Evolutionary conservation across 1,140 invertebrate genomes (phyloP).

Genomic region (Pissodes strobi): DNA sequence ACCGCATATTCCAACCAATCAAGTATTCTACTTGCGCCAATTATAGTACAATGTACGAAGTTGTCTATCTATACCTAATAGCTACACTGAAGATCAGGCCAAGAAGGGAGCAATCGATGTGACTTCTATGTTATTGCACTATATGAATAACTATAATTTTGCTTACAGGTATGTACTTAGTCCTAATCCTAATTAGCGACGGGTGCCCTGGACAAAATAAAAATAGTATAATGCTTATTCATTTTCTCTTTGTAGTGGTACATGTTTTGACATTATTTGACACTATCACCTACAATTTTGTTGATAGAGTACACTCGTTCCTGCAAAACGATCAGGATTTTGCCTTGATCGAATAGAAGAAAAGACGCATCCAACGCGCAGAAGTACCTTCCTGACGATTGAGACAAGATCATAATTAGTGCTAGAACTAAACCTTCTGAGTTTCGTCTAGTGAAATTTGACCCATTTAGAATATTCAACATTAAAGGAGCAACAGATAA

Average conservation of each 20-base stretch:
- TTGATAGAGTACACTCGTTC: no score
- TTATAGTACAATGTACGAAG: constrained; percentile 19
- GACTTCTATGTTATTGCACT: constrained; percentile 36
- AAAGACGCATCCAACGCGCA: no score
- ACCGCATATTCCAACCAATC: constrained; percentile 31
- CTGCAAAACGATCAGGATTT: no score
- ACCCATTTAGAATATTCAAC: constrained; percentile 17
- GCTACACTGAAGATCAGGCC: constrained; percentile 37
- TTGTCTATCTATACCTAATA: constrained; percentile 34
- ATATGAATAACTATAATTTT: no score
- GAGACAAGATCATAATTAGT: constrained; percentile 15
- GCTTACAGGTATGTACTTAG: no score
- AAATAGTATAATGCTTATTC: no score
- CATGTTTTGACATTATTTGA: no score
- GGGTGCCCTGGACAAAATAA: no score
- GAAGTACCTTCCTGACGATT: constrained; percentile 14
- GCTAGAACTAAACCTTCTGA: constrained; percentile 16
- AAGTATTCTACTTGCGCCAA: constrained; percentile 36
- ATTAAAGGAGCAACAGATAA: background rate
- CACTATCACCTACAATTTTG: no score
- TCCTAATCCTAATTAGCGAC: no score
- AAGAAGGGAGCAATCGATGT: constrained; percentile 39
- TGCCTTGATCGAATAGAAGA: no score
- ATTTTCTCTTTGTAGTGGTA: no score
- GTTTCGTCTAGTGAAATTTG: constrained; percentile 19